Percentiles rank a stretch among this genome's conserved stretches.
Evolutionary conservation across 2,113 vertebrate species (phyloP).

Genomic region (Eurypyga helias): DNA sequence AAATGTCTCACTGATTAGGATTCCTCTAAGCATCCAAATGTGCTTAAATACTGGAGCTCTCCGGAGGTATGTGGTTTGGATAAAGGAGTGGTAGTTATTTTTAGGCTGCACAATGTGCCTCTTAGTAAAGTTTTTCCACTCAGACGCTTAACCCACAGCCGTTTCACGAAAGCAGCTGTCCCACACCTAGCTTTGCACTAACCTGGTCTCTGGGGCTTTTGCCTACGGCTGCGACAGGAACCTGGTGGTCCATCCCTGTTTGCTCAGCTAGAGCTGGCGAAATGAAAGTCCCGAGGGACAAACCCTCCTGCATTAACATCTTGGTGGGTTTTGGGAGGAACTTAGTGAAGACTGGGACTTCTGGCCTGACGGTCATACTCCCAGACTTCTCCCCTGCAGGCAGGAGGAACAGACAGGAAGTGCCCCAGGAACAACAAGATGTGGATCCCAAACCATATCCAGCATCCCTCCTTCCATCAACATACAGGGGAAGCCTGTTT

Average conservation of each 20-base stretch:
- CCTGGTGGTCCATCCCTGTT: background rate
- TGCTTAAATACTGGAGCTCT: slow-evolving; percentile 19
- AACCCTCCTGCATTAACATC: background rate
- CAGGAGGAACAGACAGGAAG: background rate
- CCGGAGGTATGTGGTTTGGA: slow-evolving; percentile 57
- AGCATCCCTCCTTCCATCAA: background rate
- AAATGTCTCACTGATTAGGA: slow-evolving; percentile 33
- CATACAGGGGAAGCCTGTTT: background rate
- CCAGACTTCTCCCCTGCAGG: background rate
- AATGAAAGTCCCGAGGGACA: background rate
- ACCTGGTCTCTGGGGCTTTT: background rate
- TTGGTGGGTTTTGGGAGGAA: background rate
- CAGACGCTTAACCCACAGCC: background rate
- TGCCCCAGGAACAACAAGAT: background rate
- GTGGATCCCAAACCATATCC: background rate
- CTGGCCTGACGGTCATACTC: background rate
- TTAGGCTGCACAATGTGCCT: slow-evolving; percentile 58
- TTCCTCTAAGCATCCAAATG: slow-evolving; percentile 35
- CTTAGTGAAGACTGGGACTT: background rate
- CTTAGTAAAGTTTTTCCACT: slow-evolving; percentile 60
- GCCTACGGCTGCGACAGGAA: background rate
- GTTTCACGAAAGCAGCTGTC: background rate
- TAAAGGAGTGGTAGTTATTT: slow-evolving; percentile 37
- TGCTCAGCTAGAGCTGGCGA: background rate
- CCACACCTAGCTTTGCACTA: background rate